Base-by-base conservation (phyloP, 2,797 vertebrate species). In the Rhinella marina region DNA sequence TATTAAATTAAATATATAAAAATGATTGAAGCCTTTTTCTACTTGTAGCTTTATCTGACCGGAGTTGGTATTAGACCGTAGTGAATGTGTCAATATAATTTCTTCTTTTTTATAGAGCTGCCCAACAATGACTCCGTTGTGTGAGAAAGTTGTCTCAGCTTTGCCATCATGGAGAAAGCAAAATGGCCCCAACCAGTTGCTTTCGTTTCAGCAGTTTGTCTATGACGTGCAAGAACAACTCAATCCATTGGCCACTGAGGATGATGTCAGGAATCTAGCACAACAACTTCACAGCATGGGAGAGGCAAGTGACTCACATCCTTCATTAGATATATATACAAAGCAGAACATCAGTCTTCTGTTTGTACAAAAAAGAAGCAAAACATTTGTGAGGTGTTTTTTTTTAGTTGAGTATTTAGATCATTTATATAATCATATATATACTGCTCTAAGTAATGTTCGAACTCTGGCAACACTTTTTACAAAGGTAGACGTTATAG, bases 141-240 rank as follows among this genome's bases (percentile, higher is more conserved):
- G 97, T 64, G 98, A 99, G 95, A 98, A 97, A 61, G 93, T 99
- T 91, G 92, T 99, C 86, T 94, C 95, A 70, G 95, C 93, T 0
- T 93, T 99, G 90, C 97, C 98, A n/a, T 92, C 96, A 32, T 99
- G 98, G 98, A 96, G 98, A 92, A 99, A 97, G 92, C 92, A 96
- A 86, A 97, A 96, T 27, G 98, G 98, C 16, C 98, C 98, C 73
- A 99, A 99, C 93, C 98, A 99, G 93, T 94, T 99, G 73, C 98
- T 96, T 91, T 99, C 98, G 0, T 96, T 97, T 95, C 98, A 99
- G 90, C 97, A 98, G 93, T 99, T 99, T 90, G 95, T 98, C 12
- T 95, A 94, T 0, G 98, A 99, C 2, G 95, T 98, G 59, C 98
- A 99, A 92, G 97, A 99, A 90, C 97, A 98, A 84, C 96, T 99